phyloP scores from a whole-genome alignment of 2,797 vertebrate species.

The Orientallactaga sibirica region DNA sequence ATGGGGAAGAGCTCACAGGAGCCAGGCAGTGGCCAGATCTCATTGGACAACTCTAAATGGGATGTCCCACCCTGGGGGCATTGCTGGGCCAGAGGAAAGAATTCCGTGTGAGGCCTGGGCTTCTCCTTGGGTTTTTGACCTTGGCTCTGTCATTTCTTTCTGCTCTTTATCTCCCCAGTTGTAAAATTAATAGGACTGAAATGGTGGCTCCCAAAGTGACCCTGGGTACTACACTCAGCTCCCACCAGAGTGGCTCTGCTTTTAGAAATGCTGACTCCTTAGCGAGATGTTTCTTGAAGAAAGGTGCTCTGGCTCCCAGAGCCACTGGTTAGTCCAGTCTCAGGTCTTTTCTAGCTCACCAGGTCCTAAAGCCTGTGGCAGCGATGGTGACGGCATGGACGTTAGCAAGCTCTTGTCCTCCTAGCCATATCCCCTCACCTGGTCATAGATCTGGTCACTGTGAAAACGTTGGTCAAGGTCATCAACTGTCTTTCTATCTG shows the following conservation, averaged over 20 bases:
- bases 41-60: fast-evolving
- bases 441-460: background rate
- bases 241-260: background rate
- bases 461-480: background rate
- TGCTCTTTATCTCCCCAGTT: background rate
- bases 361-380: background rate
- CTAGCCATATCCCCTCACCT: fast-evolving
- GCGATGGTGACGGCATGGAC: fast-evolving
- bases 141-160: background rate
- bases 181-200: background rate
- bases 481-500: background rate
- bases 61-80: background rate
- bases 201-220: background rate
- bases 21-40: no score
- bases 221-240: background rate
- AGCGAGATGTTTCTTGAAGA: background rate
- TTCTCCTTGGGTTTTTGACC: background rate
- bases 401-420: background rate
- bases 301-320: background rate
- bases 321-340: background rate
- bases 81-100: background rate
- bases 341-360: background rate
- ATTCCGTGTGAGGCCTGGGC: background rate
- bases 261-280: background rate
- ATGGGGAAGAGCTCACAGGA: background rate